Evolutionary conservation across 2,113 vertebrate genomes (phyloP).

Genomic region (Atrichornis clamosus): DNA sequence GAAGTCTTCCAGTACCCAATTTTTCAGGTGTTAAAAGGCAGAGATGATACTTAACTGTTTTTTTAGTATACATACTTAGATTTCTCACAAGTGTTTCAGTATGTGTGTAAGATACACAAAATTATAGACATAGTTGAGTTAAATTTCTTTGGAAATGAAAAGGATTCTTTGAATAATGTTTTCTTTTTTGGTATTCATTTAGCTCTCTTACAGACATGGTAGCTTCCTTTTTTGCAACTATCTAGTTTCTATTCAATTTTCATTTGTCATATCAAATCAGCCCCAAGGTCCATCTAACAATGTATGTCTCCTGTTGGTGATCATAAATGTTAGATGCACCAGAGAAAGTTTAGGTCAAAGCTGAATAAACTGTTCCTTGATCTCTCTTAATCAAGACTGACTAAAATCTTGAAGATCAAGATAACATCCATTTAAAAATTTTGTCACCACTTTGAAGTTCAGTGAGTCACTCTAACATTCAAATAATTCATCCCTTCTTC

Average conservation of each 20-base stretch:
- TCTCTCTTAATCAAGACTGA: background rate
- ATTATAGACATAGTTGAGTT: background rate
- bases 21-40: background rate
- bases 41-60: background rate
- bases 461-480: background rate
- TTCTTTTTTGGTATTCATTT: background rate
- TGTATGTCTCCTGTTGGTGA: background rate
- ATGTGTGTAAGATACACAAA: background rate
- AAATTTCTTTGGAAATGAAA: background rate
- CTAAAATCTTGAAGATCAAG: background rate
- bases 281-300: background rate
- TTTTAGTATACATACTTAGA: background rate
- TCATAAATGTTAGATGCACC: background rate
- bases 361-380: background rate
- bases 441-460: background rate
- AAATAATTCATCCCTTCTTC: background rate
- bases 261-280: background rate
- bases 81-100: background rate
- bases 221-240: background rate
- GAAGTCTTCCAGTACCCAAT: background rate
- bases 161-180: background rate
- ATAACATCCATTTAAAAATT: background rate
- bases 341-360: background rate
- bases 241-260: background rate
- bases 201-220: background rate